phyloP scores from a whole-genome alignment of 2,113 vertebrate species.

The Chiloscyllium plagiosum region DNA sequence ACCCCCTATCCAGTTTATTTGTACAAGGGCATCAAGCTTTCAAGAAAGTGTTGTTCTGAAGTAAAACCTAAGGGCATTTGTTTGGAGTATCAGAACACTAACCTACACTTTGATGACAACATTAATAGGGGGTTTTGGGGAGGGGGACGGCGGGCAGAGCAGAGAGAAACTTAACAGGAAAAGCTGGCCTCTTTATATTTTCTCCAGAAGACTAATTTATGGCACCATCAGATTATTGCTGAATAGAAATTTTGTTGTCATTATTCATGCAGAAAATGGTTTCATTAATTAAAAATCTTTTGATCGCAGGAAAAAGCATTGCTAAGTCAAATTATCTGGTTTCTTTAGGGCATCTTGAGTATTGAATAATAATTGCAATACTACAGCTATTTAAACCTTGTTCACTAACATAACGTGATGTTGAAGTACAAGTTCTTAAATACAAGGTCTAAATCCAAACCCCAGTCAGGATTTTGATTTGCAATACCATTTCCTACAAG shows the following conservation, averaged over 20 bases:
- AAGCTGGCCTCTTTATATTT: neutral
- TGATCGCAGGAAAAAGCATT: slow-evolving; percentile 13
- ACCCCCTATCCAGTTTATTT: neutral
- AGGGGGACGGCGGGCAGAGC: too few relatives aligned
- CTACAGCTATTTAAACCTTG: neutral
- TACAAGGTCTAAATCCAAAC: neutral
- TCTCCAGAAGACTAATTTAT: slow-evolving; percentile 25
- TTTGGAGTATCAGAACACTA: neutral
- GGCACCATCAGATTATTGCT: slow-evolving; percentile 10
- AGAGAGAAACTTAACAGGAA: neutral
- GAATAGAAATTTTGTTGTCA: neutral
- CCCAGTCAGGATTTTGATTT: neutral
- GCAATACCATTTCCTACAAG: neutral
- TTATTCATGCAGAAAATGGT: slow-evolving; percentile 11
- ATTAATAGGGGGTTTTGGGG: neutral
- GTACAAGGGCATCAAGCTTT: neutral
- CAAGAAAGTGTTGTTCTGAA: neutral
- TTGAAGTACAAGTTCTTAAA: neutral
- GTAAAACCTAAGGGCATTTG: neutral
- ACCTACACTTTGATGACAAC: neutral
- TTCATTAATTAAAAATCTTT: slow-evolving; percentile 19
- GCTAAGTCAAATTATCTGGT: neutral
- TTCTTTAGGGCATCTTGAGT: neutral
- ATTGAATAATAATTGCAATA: neutral
- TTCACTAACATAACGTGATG: neutral